Conservation (phyloP, 2,113 vertebrate species). For the Gasterosteus nipponicus region DNA sequence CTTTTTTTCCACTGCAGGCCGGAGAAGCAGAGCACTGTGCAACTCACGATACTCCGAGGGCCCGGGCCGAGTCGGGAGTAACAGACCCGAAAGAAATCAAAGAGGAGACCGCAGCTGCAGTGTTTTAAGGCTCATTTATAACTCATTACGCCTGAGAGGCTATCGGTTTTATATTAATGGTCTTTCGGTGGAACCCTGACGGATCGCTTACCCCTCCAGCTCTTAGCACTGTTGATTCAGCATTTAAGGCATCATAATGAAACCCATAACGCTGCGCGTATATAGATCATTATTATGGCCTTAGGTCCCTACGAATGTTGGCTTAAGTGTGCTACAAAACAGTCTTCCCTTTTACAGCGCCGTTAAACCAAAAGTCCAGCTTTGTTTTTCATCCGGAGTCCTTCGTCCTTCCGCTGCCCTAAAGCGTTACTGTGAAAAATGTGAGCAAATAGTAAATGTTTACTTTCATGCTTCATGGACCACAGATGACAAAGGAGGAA, state of each 20-base stretch:
- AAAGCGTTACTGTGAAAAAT: constrained; percentile 31
- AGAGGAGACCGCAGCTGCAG: constrained; percentile 25
- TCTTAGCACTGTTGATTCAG: constrained; percentile 34
- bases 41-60: constrained; percentile 34
- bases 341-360: constrained; percentile 15
- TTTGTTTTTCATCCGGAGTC: constrained; percentile 40
- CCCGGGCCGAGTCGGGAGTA: neutral
- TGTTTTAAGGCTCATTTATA: constrained; percentile 11
- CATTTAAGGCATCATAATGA: constrained; percentile 35
- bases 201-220: constrained; percentile 23
- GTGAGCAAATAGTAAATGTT: constrained; percentile 24
- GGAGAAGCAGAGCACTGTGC: constrained; percentile 12
- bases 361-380: constrained; percentile 37
- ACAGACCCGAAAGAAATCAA: constrained; percentile 15
- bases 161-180: constrained; percentile 35
- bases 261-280: constrained; percentile 25
- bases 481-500: neutral
- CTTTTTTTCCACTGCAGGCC: constrained; percentile 29
- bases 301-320: constrained; percentile 22
- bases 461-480: constrained; percentile 1
- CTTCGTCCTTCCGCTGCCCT: constrained; percentile 24
- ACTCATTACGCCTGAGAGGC: constrained; percentile 12
- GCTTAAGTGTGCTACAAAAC: constrained; percentile 34
- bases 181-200: constrained; percentile 19
- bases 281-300: constrained; percentile 38